Evolutionary conservation across 2,113 vertebrate species (phyloP).

Genomic region (Cisticola juncidis): DNA sequence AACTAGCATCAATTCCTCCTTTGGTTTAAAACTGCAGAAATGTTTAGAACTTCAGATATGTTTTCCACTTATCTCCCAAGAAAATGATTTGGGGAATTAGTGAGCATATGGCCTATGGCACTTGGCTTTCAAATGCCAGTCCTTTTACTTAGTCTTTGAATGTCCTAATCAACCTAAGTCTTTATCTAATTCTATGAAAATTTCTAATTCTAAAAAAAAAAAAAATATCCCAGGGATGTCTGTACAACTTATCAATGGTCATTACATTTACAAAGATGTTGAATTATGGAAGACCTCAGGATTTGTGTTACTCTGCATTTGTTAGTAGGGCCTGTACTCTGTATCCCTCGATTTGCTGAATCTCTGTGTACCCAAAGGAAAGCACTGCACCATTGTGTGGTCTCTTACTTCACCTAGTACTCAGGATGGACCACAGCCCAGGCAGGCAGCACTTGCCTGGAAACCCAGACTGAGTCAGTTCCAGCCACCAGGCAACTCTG

Average conservation of each 20-base stretch:
- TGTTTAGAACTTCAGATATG: neutral
- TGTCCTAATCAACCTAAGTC: neutral
- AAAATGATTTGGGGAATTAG: neutral
- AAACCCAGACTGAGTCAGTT: fast-evolving
- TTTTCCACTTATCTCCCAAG: neutral
- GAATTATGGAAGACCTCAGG: neutral
- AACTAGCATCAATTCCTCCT: neutral
- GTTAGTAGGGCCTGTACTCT: neutral
- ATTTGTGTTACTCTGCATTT: neutral
- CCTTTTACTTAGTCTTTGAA: neutral
- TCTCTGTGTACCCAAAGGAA: neutral
- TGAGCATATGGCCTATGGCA: neutral
- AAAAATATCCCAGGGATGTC: neutral
- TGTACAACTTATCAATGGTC: neutral
- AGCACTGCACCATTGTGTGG: fast-evolving
- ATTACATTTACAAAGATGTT: neutral
- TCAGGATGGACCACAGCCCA: neutral
- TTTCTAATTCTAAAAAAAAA: neutral
- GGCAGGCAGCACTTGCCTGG: neutral
- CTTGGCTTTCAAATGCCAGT: neutral
- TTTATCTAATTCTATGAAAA: neutral
- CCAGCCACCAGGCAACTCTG: neutral
- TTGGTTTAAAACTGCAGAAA: neutral
- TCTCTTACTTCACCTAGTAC: neutral
- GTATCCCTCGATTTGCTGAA: neutral